phyloP scores from a whole-genome alignment of 2,888 invertebrate species.

The Drosophila gaucha region DNA sequence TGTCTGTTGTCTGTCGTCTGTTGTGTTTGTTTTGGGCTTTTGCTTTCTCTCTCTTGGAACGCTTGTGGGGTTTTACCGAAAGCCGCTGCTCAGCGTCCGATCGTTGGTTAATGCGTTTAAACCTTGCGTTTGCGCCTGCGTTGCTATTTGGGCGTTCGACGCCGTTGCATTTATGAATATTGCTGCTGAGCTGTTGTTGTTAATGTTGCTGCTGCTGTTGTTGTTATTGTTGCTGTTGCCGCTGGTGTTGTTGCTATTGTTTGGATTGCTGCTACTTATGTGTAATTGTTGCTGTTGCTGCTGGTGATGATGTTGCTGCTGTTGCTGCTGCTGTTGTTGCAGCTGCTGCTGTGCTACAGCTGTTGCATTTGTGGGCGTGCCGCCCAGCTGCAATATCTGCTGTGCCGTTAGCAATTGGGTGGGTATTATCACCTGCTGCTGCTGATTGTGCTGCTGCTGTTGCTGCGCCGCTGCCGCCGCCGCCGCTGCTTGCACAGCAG shows the following conservation, averaged over 20 bases:
- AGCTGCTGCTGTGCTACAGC: conserved; percentile 58
- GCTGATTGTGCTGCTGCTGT: conserved; percentile 59
- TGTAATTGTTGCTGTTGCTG: conserved; percentile 54
- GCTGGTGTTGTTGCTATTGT: conserved; percentile 39
- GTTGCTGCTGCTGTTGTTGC: conserved; percentile 58
- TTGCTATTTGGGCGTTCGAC: conserved; percentile 39
- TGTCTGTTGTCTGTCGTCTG: conserved; percentile 2
- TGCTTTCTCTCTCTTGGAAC: conserved; percentile 10
- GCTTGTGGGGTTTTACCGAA: conserved; percentile 53
- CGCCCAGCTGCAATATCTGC: conserved; percentile 75
- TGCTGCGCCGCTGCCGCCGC: conserved; percentile 22
- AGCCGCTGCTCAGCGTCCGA: conserved; percentile 52
- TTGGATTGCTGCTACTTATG: conserved; percentile 42
- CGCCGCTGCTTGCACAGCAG: conserved; percentile 62
- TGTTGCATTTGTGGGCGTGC: conserved; percentile 47
- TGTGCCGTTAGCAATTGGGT: conserved; percentile 74
- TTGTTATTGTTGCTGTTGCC: conserved; percentile 32
- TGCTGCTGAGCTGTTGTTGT: conserved; percentile 35
- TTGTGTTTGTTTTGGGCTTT: conserved; percentile 19
- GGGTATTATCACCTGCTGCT: conserved; percentile 82
- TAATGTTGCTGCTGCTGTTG: conserved; percentile 34
- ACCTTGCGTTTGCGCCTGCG: conserved; percentile 54
- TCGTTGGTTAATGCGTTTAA: conserved; percentile 51
- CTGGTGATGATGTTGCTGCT: conserved; percentile 46
- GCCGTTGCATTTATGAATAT: conserved; percentile 51